Conservation (phyloP, 2,113 vertebrate species). For the Anolis sagrei region DNA sequence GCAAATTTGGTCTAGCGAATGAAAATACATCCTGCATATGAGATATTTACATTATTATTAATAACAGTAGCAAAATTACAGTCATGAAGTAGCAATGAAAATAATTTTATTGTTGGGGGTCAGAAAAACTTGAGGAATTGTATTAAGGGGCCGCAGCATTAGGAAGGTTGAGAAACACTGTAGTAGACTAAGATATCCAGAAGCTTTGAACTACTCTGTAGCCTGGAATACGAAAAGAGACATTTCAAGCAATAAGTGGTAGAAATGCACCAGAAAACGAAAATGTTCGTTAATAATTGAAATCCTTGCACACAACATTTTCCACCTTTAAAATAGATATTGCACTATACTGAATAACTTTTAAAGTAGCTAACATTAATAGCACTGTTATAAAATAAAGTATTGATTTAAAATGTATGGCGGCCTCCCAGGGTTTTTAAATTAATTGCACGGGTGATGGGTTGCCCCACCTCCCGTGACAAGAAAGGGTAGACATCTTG, state of each 20-base stretch:
- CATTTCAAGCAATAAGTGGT: constrained; percentile 60
- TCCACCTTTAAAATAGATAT: constrained; percentile 57
- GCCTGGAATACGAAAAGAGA: constrained; percentile 17
- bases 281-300: constrained; percentile 45
- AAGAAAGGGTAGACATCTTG: constrained; percentile 49
- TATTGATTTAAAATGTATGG: constrained; percentile 47
- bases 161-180: too few species aligned
- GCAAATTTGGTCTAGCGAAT: too few species aligned
- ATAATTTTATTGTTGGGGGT: too few species aligned
- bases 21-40: too few species aligned
- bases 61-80: too few species aligned
- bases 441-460: constrained; percentile 43
- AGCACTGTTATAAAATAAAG: constrained; percentile 67
- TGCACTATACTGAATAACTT: constrained; percentile 68
- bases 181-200: constrained; percentile 15
- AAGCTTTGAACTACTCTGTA: constrained; percentile 25
- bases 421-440: constrained; percentile 14
- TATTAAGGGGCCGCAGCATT: too few species aligned
- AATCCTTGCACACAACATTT: constrained; percentile 4
- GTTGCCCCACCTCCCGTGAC: neutral
- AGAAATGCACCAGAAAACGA: constrained; percentile 37
- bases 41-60: too few species aligned
- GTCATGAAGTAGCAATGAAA: too few species aligned
- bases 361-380: constrained; percentile 32
- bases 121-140: too few species aligned